Conservation (phyloP, 1,140 invertebrate genomes). For the Euwallacea fornicatus region DNA sequence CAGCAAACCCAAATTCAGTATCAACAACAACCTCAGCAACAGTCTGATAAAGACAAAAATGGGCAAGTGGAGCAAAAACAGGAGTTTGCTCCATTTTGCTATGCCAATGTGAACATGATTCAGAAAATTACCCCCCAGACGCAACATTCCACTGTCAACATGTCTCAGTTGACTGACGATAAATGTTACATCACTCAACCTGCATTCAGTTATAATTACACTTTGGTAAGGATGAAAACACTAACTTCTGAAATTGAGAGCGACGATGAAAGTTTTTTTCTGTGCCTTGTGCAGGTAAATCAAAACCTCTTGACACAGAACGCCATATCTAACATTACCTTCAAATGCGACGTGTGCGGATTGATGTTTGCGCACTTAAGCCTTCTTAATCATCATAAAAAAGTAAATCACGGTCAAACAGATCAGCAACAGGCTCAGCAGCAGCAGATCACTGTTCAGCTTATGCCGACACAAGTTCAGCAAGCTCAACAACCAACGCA, state of each 20-base stretch:
- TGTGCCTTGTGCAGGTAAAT: constrained; percentile 44
- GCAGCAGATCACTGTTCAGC: constrained; percentile 58
- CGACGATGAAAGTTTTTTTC: too few species aligned
- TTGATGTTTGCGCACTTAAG: constrained; percentile 78
- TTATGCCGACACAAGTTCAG: constrained; percentile 43
- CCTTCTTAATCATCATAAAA: constrained; percentile 78
- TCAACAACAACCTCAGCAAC: constrained; percentile 44
- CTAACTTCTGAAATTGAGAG: background rate
- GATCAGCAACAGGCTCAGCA: constrained; percentile 56
- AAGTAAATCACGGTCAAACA: constrained; percentile 67
- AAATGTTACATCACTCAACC: constrained; percentile 72
- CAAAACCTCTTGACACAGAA: constrained; percentile 67
- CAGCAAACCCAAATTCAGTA: constrained; percentile 50
- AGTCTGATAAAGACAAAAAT: constrained; percentile 45
- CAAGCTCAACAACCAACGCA: constrained; percentile 52
- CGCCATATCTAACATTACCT: constrained; percentile 76
- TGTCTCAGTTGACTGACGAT: constrained; percentile 65
- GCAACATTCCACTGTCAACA: constrained; percentile 61
- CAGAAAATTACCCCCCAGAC: constrained; percentile 60
- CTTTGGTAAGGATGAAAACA: constrained; percentile 41
- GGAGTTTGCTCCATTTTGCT: constrained; percentile 66
- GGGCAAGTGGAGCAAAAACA: constrained; percentile 46
- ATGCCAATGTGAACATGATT: constrained; percentile 69
- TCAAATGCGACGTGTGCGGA: constrained; percentile 84
- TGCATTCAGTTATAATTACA: constrained; percentile 67